Conservation (phyloP, 64 coral and sea anemone genomes). For the Acropora yongei region DNA sequence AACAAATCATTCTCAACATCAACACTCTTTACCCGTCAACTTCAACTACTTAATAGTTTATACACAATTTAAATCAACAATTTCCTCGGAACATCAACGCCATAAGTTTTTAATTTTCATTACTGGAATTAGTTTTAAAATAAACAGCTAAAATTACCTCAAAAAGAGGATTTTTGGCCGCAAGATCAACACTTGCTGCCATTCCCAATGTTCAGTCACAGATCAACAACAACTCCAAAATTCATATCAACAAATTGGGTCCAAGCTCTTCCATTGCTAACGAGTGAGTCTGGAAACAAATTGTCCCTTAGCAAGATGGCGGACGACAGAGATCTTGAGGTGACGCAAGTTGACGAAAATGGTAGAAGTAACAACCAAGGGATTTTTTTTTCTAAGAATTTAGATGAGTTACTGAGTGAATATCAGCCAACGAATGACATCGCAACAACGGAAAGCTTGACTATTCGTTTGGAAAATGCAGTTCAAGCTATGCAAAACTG, state of each 20-base stretch:
- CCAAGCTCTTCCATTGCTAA: neutral
- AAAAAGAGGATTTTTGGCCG: neutral
- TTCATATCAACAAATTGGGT: neutral
- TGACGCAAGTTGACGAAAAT: too few relatives aligned
- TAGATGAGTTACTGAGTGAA: too few relatives aligned
- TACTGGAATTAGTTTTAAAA: neutral
- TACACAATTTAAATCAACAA: neutral
- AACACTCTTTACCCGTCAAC: neutral
- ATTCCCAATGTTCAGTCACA: neutral
- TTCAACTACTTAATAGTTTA: neutral
- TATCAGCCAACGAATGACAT: too few relatives aligned
- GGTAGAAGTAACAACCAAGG: too few relatives aligned
- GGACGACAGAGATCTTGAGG: neutral
- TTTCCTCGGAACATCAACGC: slow-evolving; percentile 1
- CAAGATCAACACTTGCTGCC: neutral
- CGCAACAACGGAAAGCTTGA: too few relatives aligned
- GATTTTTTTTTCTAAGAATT: too few relatives aligned
- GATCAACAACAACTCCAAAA: neutral
- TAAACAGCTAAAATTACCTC: neutral
- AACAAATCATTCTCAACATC: neutral
- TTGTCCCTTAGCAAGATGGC: neutral
- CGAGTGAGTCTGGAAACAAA: neutral
- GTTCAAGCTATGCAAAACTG: too few relatives aligned
- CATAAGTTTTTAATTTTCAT: neutral
- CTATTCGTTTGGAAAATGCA: too few relatives aligned